These are phyloP conservation scores for Orthosia incerta DNA, from an alignment of 2,888 invertebrate genomes.

Conservation along the genomic window DNA sequence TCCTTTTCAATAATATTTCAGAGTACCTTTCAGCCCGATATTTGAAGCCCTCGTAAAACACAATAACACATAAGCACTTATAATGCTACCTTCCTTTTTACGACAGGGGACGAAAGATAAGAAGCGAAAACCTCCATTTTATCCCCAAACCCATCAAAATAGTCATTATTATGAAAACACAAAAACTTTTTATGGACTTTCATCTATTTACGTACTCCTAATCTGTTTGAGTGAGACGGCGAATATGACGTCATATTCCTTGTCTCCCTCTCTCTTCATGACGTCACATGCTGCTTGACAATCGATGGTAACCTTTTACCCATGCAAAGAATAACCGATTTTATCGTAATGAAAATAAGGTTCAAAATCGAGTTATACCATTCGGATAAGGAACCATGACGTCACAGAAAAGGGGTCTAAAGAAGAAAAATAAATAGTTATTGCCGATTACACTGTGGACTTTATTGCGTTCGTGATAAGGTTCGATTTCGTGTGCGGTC, in stretches of 20 bases:
- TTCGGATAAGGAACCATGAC: slow-evolving; percentile 50
- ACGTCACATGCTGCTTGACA: slow-evolving; percentile 63
- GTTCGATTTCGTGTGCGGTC: slow-evolving; percentile 51
- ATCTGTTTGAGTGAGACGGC: slow-evolving; percentile 62
- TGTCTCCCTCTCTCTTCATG: slow-evolving; percentile 68
- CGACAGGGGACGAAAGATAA: slow-evolving; percentile 18
- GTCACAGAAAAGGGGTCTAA: slow-evolving; percentile 60
- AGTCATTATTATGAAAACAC: slow-evolving; percentile 42
- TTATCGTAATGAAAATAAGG: slow-evolving; percentile 9
- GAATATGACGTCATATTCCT: slow-evolving; percentile 73
- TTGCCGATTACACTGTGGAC: slow-evolving; percentile 30
- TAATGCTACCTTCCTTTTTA: slow-evolving; percentile 30
- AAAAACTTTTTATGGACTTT: slow-evolving; percentile 49
- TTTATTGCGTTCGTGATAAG: slow-evolving; percentile 37
- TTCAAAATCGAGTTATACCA: slow-evolving; percentile 15
- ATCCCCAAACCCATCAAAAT: slow-evolving; percentile 46
- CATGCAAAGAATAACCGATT: slow-evolving; percentile 19
- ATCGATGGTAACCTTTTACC: slow-evolving; percentile 56
- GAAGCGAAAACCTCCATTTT: slow-evolving; percentile 11
- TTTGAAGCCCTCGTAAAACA: not conserved
- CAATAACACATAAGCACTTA: slow-evolving; percentile 10
- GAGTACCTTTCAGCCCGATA: not conserved
- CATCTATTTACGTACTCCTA: slow-evolving; percentile 51
- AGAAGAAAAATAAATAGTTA: slow-evolving; percentile 54
- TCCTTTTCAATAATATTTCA: not conserved